A percentile compares a stretch with the other conserved stretches of the same genome.
Evolutionary conservation across 2,797 vertebrate genomes (phyloP).

Genomic region (Pampus argenteus): DNA sequence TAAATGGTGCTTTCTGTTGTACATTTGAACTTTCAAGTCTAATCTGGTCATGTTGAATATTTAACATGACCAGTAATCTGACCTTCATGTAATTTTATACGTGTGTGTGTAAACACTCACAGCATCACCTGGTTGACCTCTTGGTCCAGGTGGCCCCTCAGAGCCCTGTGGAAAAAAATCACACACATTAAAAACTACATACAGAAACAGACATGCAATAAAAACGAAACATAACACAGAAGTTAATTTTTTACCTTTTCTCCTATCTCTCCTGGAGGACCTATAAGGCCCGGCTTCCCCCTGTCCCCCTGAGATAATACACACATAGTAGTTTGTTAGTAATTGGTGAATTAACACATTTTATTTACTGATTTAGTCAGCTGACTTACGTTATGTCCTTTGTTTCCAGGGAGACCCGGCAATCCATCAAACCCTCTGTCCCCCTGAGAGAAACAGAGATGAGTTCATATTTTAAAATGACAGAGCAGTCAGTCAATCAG

Average conservation of each 20-base stretch:
- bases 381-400: constrained; percentile 91
- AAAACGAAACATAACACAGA: not conserved
- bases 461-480: constrained; percentile 4
- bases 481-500: constrained; percentile 1
- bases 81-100: not conserved
- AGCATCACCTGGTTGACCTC: constrained; percentile 94
- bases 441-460: constrained; percentile 82
- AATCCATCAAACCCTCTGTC: constrained; percentile 95
- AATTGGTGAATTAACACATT: not conserved
- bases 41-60: too few species aligned
- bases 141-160: constrained; percentile 92
- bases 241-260: constrained; percentile 86
- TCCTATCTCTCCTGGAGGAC: constrained; percentile 86
- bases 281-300: constrained; percentile 88
- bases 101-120: constrained; percentile 79
- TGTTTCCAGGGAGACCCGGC: constrained; percentile 93
- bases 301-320: constrained; percentile 87
- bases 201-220: constrained; percentile 1
- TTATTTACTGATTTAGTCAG: not conserved
- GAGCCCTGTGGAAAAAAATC: constrained; percentile 86
- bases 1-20: too few species aligned
- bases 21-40: not conserved
- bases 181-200: not conserved
- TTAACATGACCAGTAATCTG: not conserved
- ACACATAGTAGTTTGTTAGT: constrained; percentile 6